Percentiles rank a stretch among this genome's conserved stretches.
Conservation (phyloP, 2,113 vertebrate genomes). For the Eolophus roseicapilla region DNA sequence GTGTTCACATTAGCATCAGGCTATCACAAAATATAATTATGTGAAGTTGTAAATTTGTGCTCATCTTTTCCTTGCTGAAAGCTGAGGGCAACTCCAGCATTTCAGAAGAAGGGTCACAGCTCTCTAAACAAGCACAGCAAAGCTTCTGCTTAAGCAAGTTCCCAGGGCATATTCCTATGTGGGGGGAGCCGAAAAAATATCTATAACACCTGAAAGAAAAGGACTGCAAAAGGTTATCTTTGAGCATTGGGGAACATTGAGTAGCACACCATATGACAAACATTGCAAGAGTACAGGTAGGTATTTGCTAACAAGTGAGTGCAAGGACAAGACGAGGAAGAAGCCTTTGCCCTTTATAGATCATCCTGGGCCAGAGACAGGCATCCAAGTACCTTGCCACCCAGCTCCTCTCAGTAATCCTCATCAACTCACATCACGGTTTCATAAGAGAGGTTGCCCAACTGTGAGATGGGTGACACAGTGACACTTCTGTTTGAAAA, state of each 20-base stretch:
- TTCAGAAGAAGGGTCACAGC: not conserved
- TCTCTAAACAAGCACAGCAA: not conserved
- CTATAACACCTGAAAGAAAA: not conserved
- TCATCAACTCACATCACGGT: not conserved
- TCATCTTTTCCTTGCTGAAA: not conserved
- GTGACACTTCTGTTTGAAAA: not conserved
- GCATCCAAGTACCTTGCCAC: not conserved
- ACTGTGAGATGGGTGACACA: not conserved
- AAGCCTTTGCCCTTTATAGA: not conserved
- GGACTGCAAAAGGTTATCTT: not conserved
- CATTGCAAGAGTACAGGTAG: fast-evolving
- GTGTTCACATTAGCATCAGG: constrained; percentile 49
- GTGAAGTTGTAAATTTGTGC: constrained; percentile 34
- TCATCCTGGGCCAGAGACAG: not conserved
- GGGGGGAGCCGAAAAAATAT: not conserved
- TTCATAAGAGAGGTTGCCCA: not conserved
- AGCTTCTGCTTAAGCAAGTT: not conserved
- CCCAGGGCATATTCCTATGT: not conserved
- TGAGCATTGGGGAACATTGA: not conserved
- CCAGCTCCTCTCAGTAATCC: not conserved
- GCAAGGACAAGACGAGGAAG: not conserved
- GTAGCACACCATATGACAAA: fast-evolving
- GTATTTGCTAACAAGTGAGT: not conserved
- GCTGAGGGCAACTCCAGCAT: not conserved
- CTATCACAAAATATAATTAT: constrained; percentile 63